Evolutionary conservation across 2,113 vertebrate genomes (phyloP), one percentile per base, ranked within the genome.

Genomic region (Furnarius figulus): DNA sequence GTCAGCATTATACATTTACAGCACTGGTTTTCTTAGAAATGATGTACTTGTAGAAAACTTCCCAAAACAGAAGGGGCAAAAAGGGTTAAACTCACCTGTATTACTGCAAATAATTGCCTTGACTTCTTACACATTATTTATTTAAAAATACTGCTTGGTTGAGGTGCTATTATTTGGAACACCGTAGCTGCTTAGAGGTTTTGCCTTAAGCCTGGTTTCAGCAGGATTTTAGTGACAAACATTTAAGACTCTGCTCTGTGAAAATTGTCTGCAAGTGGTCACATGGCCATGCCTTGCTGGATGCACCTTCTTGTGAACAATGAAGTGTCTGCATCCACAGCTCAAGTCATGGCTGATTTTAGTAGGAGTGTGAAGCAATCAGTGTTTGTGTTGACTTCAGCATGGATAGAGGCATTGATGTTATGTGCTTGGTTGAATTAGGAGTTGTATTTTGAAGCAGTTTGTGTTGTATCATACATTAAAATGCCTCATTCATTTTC

Each of bases 261-360:
- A 40, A n/a, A 56, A 50, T 37, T 49, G 40, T 23, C 44, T 72
- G 58, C 52, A 8, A 18, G 33, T 33, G 14, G 10, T 75, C n/a
- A 10, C 2, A 0, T 13, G 53, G 71, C 40, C 4, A 0, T 70
- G 6, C 5, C 3, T 2, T 14, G 4, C 6, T 61, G 50, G 12
- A 3, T 25, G 33, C 44, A 75, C 1, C 21, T 35, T 86, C 20
- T 30, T 7, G 3, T 5, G 18, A 33, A 2, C 25, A 21, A 2
- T 27, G 49, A 58, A 35, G 14, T 19, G 2, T 25, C 49, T 62
- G 25, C 67, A 58, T 33, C 49, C 49, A 10, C 4, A 56, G 59
- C 24, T 88, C 27, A 2, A 44, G 20, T 27, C 7, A 12, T 15
- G 25, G 13, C 35, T 58, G 15, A 3, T 47, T 82, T 71, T 78